Evolutionary conservation across 2,113 vertebrate genomes (phyloP).

Genomic region (Microcebus lehilahytsara): DNA sequence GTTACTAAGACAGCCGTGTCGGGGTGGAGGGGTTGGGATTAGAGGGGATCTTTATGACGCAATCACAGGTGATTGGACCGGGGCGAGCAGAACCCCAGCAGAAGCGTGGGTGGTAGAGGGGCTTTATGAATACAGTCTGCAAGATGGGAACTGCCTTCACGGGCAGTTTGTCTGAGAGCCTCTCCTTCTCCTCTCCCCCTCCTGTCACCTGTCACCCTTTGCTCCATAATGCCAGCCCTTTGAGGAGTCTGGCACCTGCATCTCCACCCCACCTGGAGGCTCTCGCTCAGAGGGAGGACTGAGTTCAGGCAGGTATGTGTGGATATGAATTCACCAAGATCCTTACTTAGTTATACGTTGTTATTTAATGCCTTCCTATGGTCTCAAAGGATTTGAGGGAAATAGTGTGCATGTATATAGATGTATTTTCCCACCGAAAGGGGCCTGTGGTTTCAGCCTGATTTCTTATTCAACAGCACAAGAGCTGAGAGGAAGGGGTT

Average conservation of each 20-base stretch:
- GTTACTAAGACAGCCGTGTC: neutral
- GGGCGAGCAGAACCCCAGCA: neutral
- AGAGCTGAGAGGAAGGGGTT: neutral
- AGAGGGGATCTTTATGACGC: neutral
- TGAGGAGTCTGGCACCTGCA: neutral
- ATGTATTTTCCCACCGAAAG: neutral
- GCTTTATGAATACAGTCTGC: neutral
- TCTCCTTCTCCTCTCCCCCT: neutral
- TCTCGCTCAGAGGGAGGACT: neutral
- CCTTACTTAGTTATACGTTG: constrained; percentile 35
- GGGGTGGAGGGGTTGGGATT: neutral
- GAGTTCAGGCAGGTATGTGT: constrained; percentile 1
- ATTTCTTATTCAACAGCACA: neutral
- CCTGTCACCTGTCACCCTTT: neutral
- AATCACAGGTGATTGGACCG: neutral
- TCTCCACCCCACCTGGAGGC: neutral
- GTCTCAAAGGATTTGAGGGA: constrained; percentile 21
- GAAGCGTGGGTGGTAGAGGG: neutral
- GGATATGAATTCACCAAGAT: neutral
- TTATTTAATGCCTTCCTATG: constrained; percentile 41
- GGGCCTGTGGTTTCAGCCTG: neutral
- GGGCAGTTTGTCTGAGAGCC: neutral
- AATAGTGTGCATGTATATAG: neutral
- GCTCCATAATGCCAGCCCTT: neutral
- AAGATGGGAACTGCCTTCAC: neutral